These are phyloP conservation scores for Dipodomys spectabilis DNA, from an alignment of 2,113 vertebrate genomes.

Conservation along the genomic window DNA sequence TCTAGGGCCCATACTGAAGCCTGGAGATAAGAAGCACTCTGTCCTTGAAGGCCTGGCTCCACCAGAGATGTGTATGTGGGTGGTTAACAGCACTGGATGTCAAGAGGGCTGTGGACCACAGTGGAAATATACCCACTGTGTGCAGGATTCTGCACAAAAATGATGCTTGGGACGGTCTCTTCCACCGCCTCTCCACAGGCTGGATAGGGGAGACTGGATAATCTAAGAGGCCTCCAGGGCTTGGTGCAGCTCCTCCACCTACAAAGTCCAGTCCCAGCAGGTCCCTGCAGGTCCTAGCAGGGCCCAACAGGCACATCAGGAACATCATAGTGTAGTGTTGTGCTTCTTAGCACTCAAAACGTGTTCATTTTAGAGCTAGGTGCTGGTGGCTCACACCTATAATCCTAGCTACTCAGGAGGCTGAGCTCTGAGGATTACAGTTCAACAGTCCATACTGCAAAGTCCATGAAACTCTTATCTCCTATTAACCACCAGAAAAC, in stretches of 20 bases:
- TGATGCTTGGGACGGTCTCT: background rate
- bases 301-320: background rate
- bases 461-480: too few species aligned
- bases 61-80: background rate
- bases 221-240: too few species aligned
- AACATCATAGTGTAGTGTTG: background rate
- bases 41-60: background rate
- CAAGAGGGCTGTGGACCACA: background rate
- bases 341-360: background rate
- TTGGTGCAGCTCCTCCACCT: background rate
- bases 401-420: too few species aligned
- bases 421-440: too few species aligned
- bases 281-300: too few species aligned
- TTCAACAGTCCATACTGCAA: too few species aligned
- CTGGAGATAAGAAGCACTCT: background rate
- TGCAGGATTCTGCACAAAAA: background rate
- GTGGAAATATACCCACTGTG: too few species aligned
- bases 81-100: background rate
- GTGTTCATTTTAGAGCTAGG: background rate
- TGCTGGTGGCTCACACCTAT: too few species aligned
- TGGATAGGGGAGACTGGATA: too few species aligned
- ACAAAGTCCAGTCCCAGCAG: too few species aligned
- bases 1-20: background rate
- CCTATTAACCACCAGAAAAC: too few species aligned
- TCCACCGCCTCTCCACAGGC: background rate